These are phyloP conservation scores for Tortricodes alternella DNA, from an alignment of 2,888 invertebrate species.

Conservation along the genomic window DNA sequence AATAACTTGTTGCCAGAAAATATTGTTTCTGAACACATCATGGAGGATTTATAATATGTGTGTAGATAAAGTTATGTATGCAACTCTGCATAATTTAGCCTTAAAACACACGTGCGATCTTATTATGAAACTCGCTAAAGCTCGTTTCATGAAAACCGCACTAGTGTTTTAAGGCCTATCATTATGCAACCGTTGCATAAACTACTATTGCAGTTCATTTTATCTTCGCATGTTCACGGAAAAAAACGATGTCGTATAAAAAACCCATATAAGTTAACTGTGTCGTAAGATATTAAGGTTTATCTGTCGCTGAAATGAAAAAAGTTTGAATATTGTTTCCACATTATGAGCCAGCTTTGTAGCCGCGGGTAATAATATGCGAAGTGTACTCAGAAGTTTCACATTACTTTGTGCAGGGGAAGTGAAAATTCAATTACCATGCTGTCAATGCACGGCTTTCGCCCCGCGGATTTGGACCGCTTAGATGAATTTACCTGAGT, in stretches of 20 bases:
- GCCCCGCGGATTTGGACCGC: not conserved
- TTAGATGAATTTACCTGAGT: conserved; percentile 5
- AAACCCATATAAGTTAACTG: conserved; percentile 21
- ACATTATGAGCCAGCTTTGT: conserved; percentile 17
- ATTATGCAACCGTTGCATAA: no score
- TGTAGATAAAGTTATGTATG: no score
- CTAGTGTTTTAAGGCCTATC: no score
- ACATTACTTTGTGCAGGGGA: not conserved
- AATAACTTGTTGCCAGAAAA: no score
- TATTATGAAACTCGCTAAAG: no score
- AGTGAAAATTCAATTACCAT: not conserved
- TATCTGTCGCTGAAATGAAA: conserved; percentile 18
- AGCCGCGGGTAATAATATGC: conserved; percentile 4
- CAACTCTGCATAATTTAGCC: no score
- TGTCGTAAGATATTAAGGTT: conserved; percentile 27
- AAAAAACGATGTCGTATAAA: conserved; percentile 14
- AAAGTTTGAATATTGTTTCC: conserved; percentile 29
- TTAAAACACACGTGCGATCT: no score
- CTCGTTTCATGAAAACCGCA: no score
- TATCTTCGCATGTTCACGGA: conserved; percentile 2
- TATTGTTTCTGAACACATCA: no score
- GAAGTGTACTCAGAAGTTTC: conserved; percentile 4
- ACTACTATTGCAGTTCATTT: not conserved
- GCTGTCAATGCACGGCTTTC: not conserved
- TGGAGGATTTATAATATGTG: no score